Evolutionary conservation across 2,797 vertebrate genomes (phyloP), one percentile per base, ranked within the genome.

Genomic region (Margarornis squamiger): DNA sequence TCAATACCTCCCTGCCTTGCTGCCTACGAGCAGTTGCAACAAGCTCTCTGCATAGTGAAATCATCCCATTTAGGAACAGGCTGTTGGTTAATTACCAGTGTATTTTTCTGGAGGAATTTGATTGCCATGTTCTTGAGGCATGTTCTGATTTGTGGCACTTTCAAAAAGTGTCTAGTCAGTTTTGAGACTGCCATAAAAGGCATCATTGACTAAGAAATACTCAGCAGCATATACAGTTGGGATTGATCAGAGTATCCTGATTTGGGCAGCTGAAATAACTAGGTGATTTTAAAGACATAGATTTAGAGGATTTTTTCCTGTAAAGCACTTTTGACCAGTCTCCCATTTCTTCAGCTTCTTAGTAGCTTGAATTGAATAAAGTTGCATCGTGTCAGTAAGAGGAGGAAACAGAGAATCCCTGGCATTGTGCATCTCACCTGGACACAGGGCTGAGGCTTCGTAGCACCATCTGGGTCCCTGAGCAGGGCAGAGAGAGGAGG

Each of bases 391-490:
- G 52, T 43, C 57, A 32, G 19, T 55, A 36, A 41, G 70, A 39
- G 32, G 61, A 65, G 24, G 71, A 75, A 67, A n/a, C 15, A 6
- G 19, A 17, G 30, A 32, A 49, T 61, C 41, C 41, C 58, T 9
- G n/a, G 38, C 5, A 1, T 4, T 61, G 49, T 54, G 19, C 11
- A 6, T 58, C 22, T n/a, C 7, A 4, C 26, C 32, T 0, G 2
- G 52, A 34, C 3, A 1, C 48, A 26, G 24, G n/a, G 55, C 41
- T 58, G 66, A 65, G 54, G 58, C 30, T 51, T 38, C 0, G 0
- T 17, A 51, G 26, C 15, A 23, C 10, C 3, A 6, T 46, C 49
- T 0, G 3, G 19, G 55, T 52, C 45, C 23, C n/a, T 54, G 29
- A 45, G 43, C 10, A 45, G 27, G 24, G 18, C 9, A 3, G 12